phyloP scores from a whole-genome alignment of 2,797 vertebrate genomes.

The Hypotaenidia philippensis region DNA sequence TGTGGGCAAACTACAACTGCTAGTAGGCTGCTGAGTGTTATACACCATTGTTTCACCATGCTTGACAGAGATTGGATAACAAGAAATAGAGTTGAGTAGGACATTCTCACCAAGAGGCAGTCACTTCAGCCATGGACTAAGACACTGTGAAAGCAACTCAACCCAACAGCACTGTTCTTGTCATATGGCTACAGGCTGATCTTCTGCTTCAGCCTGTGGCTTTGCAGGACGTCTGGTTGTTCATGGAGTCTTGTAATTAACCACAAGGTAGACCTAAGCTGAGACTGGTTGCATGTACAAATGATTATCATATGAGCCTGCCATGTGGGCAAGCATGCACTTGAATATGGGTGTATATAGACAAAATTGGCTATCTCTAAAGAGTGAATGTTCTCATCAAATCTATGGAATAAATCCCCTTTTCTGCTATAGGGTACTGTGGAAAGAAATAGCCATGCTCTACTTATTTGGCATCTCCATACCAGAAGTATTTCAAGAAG shows the following conservation, averaged over 20 bases:
- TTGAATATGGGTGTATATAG: background rate
- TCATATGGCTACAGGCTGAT: background rate
- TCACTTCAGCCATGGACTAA: background rate
- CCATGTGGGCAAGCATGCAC: background rate
- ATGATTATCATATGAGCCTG: background rate
- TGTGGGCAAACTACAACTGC: background rate
- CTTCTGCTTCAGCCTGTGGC: background rate
- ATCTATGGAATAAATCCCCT: background rate
- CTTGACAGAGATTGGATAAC: background rate
- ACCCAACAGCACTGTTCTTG: background rate
- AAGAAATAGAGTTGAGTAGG: background rate
- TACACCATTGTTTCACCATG: rapidly evolving
- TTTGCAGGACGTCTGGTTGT: background rate
- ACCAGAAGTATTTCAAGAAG: background rate
- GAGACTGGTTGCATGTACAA: background rate
- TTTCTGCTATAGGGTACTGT: background rate
- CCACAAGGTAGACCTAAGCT: background rate
- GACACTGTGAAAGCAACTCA: background rate
- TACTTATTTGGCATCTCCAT: background rate
- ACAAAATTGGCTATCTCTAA: background rate
- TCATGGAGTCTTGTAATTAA: background rate
- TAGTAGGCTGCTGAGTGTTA: background rate
- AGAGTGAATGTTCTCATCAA: background rate
- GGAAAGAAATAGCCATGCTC: background rate
- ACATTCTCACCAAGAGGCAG: background rate